Base-by-base conservation (phyloP, 1,140 invertebrate species). In the Papilio xuthus region DNA sequence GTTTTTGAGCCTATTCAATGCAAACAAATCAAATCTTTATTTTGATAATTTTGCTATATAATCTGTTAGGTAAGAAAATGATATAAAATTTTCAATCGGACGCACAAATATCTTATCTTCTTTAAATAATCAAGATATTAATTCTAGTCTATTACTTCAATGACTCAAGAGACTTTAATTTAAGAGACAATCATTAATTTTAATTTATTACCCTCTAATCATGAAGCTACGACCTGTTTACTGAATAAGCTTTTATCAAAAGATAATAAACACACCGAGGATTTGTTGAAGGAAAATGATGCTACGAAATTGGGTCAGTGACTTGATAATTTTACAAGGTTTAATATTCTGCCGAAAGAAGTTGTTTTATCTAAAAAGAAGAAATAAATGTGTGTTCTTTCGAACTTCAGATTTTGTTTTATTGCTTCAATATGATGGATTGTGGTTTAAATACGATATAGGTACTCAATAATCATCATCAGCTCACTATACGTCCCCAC, bases 221-320 rank as follows among this genome's bases (percentile, higher is more conserved):
- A 26, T 32, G 12, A 67, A 67, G 60, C 60, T 32, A 67, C 60
- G 26, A 28, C 26, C 60, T 67, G 60, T 67, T 67, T 67, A 28
- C 60, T 67, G 60, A 67, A 26, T 67, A 67, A 67, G 60, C 60
- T 67, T 67, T 67, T 63, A 63, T 67, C 26, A 67, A 67, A 63
- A 67, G 60, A 67, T 67, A 67, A 67, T 67, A 67, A 67, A 67
- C 60, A 67, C 23, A 15, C 60, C 60, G 56, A 67, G n/a, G 26
- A 15, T 67, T 67, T 67, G 23, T 67, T 28, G 10, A 67, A 23
- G 12, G 26, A 67, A 67, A 67, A 67, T 67, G 26, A 28, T 67
- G 60, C 32, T 28, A 67, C 28, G 23, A 67, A 67, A 28, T 13
- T 67, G 60, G 60, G 26, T 67, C 60, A 28, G 60, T 67, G 26